phyloP scores from a whole-genome alignment of 2,113 vertebrate species.

The Semnornis frantzii region DNA sequence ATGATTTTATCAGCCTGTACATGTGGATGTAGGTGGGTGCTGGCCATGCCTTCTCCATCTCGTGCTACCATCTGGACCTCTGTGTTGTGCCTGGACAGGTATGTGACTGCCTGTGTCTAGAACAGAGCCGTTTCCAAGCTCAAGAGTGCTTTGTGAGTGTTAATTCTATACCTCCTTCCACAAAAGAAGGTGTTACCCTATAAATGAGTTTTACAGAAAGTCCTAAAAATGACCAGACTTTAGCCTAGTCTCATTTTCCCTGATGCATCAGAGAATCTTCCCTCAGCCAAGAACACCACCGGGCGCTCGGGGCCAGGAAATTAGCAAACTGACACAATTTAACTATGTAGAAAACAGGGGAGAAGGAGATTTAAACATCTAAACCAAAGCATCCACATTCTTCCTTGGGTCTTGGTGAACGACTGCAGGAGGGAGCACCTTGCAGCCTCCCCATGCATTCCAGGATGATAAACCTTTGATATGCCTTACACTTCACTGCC shows the following conservation, averaged over 20 bases:
- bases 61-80: no score
- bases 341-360: not conserved
- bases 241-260: not conserved
- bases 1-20: not conserved
- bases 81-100: rapidly evolving
- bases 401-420: not conserved
- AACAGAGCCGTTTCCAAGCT: not conserved
- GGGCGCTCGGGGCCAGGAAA: not conserved
- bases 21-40: not conserved
- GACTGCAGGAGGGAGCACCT: not conserved
- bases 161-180: not conserved
- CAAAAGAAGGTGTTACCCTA: not conserved
- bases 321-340: not conserved
- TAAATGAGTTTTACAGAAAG: not conserved
- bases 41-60: not conserved
- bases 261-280: not conserved
- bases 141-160: not conserved
- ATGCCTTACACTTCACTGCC: conserved; percentile 75
- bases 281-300: not conserved
- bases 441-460: conserved; percentile 23
- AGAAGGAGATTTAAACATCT: not conserved
- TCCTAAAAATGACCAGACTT: not conserved
- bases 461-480: conserved; percentile 72
- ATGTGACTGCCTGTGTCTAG: rapidly evolving
- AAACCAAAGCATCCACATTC: not conserved